Base-by-base conservation (phyloP, 2,113 vertebrate genomes). In the Dicentrarchus labrax region DNA sequence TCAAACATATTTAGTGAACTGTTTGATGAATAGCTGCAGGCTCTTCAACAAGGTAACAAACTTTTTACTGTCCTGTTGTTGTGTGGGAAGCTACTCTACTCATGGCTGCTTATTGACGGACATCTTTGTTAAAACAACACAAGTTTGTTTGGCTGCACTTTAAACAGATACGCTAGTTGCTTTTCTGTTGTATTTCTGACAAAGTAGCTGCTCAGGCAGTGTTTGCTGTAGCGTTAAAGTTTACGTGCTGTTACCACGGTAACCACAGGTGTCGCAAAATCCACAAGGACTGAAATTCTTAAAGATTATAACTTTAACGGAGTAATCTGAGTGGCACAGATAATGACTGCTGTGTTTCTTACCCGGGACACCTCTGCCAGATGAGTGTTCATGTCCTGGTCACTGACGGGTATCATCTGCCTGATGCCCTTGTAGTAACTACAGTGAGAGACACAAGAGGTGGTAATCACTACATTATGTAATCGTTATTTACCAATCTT, bases 341-440 rank as follows among this genome's bases (percentile, higher is more conserved):
- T 72, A 79, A 72, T 66, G 57, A 83, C 53, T 61, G 73, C 30
- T 54, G 56, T 64, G 48, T 61, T 59, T 89, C 97, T 97, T 93
- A 99, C 98, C 97, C 98, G 96, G 73, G 98, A 99, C 91, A 99
- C 97, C 92, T 99, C 98, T 36, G 98, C 98, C 94, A 99, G 93
- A 91, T 99, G 97, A 21, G 98, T 99, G 94, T 99, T 99, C 98
- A 99, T 99, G 90, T 99, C 98, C 90, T 99, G 98, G 95, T 99
- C 98, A 50, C 98, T 99, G 88, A 99, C 97, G 51, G 97, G 94
- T 54, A 99, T 96, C 97, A 98, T 98, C 95, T 98, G 96, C 77
- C 97, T 96, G 95, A 99, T 97, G 86, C 97, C 97, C 95, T 96
- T 97, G 93, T 99, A 99, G 87, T 99, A 99, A 92, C 98, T 99